Conservation (phyloP, 2,888 invertebrate genomes). For the Athrips mouffetella region DNA sequence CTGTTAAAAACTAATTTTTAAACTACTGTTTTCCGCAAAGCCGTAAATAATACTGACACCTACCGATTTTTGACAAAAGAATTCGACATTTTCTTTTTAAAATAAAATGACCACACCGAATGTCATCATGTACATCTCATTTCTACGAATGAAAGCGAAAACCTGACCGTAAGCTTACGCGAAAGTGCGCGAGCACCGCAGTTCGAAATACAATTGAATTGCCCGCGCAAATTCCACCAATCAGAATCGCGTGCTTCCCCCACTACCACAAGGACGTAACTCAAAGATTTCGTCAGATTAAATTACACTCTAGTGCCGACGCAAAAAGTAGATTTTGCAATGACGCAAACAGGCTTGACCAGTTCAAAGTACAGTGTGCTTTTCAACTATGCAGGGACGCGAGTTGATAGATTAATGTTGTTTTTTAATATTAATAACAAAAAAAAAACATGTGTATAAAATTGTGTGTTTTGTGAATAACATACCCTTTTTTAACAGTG, state of each 20-base stretch:
- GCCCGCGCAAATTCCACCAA: conserved; percentile 57
- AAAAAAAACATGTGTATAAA: no score
- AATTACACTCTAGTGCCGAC: conserved; percentile 36
- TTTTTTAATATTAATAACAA: not conserved
- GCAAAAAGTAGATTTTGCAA: conserved; percentile 26
- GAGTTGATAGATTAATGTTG: not conserved
- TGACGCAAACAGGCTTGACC: conserved; percentile 24
- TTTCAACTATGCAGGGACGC: conserved; percentile 26
- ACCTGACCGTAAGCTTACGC: conserved; percentile 52
- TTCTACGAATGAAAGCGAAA: conserved; percentile 65
- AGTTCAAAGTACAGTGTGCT: conserved; percentile 34
- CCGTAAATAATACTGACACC: conserved; percentile 13
- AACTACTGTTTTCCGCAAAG: not conserved
- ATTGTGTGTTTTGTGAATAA: no score
- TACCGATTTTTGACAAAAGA: conserved; percentile 35
- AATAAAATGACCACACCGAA: conserved; percentile 31
- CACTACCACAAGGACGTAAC: conserved; percentile 58
- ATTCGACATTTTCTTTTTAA: conserved; percentile 30
- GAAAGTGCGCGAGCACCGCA: conserved; percentile 67
- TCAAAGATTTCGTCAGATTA: conserved; percentile 35
- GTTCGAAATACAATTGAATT: conserved; percentile 61
- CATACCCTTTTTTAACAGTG: no score
- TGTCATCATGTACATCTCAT: conserved; percentile 49
- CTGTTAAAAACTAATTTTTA: not conserved
- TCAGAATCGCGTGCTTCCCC: conserved; percentile 50